A percentile compares a stretch with the other conserved stretches of the same genome.
Evolutionary conservation across 2,888 invertebrate genomes (phyloP).

Genomic region (Aleiodes testaceus): DNA sequence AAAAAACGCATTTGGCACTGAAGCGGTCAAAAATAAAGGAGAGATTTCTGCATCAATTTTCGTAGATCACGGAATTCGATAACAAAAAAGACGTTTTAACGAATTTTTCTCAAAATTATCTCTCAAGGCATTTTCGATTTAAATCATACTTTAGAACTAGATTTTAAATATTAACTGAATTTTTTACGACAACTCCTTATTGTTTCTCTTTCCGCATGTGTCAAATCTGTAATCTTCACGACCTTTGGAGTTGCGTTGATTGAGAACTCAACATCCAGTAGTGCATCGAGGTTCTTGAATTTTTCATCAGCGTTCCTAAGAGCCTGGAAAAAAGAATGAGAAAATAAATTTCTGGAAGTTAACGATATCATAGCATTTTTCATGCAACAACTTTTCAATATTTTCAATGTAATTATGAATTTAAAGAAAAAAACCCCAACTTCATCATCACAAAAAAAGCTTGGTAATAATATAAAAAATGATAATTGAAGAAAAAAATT

Average conservation of each 20-base stretch:
- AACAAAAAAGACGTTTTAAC: no score
- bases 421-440: neutral
- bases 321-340: slow-evolving; percentile 51
- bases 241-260: slow-evolving; percentile 50
- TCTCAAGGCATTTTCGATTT: no score
- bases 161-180: neutral
- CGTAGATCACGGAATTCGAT: no score
- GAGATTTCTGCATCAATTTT: no score
- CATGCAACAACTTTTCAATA: no score
- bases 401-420: no score
- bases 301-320: slow-evolving; percentile 60
- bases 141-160: neutral
- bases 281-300: slow-evolving; percentile 58
- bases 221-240: slow-evolving; percentile 36
- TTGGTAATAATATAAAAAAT: neutral
- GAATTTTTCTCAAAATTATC: no score
- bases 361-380: neutral
- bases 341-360: slow-evolving; percentile 16
- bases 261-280: slow-evolving; percentile 61
- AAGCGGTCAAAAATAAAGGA: no score
- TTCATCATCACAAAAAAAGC: neutral
- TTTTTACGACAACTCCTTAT: neutral
- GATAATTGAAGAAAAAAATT: slow-evolving; percentile 17
- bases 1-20: no score
- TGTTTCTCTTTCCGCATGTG: slow-evolving; percentile 14